phyloP scores from a whole-genome alignment of 2,797 vertebrate species.

The Hybognathus amarus region DNA sequence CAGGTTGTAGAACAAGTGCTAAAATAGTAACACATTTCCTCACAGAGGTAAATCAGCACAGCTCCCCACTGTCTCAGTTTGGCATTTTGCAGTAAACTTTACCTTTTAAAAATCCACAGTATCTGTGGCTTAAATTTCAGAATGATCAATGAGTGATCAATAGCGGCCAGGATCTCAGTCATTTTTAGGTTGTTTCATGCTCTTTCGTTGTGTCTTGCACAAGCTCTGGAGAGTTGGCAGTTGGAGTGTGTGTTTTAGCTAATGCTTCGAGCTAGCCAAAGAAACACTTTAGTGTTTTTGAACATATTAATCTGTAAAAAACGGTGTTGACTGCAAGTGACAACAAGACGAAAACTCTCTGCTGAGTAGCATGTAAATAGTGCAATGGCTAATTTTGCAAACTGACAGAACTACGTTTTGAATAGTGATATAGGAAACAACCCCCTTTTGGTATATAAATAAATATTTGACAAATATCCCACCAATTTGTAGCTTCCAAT shows the following conservation, averaged over 20 bases:
- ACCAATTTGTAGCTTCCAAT: not conserved
- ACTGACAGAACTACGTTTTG: conserved; percentile 12
- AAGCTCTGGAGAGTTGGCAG: not conserved
- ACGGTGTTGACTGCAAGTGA: conserved; percentile 40
- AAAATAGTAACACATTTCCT: conserved; percentile 54
- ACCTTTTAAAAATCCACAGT: not conserved
- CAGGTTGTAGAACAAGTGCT: conserved; percentile 48
- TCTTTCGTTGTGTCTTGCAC: not conserved
- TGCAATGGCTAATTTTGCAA: conserved; percentile 60
- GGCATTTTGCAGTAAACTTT: not conserved
- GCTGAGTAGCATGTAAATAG: conserved; percentile 45
- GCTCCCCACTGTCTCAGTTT: conserved; percentile 18
- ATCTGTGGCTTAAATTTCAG: not conserved
- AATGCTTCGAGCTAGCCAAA: not conserved
- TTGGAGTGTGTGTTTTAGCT: not conserved
- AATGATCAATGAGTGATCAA: not conserved
- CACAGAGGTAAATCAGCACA: conserved; percentile 54
- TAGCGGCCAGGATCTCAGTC: not conserved
- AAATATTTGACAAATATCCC: not conserved
- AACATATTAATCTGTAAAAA: conserved; percentile 50
- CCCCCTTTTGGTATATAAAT: not conserved
- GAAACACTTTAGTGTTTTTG: not conserved
- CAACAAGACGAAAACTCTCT: not conserved
- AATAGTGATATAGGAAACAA: not conserved
- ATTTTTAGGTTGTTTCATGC: not conserved